Evolutionary conservation across 2,113 vertebrate species (phyloP).

Genomic region (Chaetodon trifascialis): DNA sequence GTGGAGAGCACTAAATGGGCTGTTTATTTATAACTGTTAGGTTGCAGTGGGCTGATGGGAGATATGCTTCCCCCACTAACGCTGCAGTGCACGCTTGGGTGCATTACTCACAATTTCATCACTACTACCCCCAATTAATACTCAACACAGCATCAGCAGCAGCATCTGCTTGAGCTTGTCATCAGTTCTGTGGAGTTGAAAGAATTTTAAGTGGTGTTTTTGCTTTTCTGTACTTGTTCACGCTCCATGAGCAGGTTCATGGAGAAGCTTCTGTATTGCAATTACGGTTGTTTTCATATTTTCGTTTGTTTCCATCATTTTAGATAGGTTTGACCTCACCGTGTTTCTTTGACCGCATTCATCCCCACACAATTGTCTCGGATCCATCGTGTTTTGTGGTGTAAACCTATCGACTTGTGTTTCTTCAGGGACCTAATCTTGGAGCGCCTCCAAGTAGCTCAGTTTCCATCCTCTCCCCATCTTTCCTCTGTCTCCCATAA

Average conservation of each 20-base stretch:
- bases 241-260: constrained; percentile 40
- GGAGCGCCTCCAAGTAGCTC: constrained; percentile 80
- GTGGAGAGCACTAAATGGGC: constrained; percentile 52
- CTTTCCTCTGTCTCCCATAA: constrained; percentile 79
- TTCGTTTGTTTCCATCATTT: constrained; percentile 30
- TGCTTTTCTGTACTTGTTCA: constrained; percentile 45
- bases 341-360: constrained; percentile 47
- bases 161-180: constrained; percentile 62
- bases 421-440: constrained; percentile 79
- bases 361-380: constrained; percentile 64
- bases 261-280: constrained; percentile 26
- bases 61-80: constrained; percentile 20
- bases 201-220: constrained; percentile 33
- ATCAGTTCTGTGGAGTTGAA: constrained; percentile 50
- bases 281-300: constrained; percentile 16
- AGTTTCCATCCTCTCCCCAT: constrained; percentile 80
- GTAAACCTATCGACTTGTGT: constrained; percentile 83
- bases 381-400: constrained; percentile 81
- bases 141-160: constrained; percentile 39
- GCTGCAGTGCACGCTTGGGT: constrained; percentile 32
- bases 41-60: constrained; percentile 39
- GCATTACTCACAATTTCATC: constrained; percentile 74
- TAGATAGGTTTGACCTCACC: constrained; percentile 31
- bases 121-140: constrained; percentile 62
- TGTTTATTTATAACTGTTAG: constrained; percentile 66